Conservation (phyloP, 2,113 vertebrate genomes). For the Parotia lawesii region DNA sequence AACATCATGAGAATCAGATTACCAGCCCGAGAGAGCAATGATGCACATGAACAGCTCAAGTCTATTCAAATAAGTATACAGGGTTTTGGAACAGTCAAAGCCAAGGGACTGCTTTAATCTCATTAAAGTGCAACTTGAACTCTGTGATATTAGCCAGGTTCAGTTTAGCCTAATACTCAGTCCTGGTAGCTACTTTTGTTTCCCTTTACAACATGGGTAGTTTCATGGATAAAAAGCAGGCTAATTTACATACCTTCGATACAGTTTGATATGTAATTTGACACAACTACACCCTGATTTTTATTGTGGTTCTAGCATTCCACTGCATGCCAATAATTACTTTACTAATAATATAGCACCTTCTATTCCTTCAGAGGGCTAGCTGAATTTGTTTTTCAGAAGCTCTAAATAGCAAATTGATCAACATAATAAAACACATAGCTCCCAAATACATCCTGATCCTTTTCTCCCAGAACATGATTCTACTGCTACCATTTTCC, state of each 20-base stretch:
- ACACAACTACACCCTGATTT: not conserved
- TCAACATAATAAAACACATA: not conserved
- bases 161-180: not conserved
- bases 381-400: not conserved
- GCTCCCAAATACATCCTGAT: not conserved
- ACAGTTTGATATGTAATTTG: not conserved
- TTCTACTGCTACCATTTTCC: not conserved
- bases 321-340: not conserved
- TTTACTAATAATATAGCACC: not conserved
- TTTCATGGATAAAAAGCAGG: not conserved
- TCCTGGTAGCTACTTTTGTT: not conserved
- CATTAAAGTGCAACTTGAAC: not conserved
- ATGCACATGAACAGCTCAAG: accelerated
- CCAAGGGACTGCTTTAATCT: not conserved
- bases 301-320: not conserved
- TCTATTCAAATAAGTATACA: not conserved
- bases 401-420: not conserved
- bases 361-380: not conserved
- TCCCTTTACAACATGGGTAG: not conserved
- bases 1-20: not conserved
- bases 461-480: not conserved
- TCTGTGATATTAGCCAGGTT: not conserved
- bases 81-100: not conserved
- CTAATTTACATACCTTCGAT: not conserved
- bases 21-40: not conserved